A percentile compares a stretch with the other conserved stretches of the same genome.
Conservation (phyloP, 2,888 invertebrate genomes). For the Rapana venosa region DNA sequence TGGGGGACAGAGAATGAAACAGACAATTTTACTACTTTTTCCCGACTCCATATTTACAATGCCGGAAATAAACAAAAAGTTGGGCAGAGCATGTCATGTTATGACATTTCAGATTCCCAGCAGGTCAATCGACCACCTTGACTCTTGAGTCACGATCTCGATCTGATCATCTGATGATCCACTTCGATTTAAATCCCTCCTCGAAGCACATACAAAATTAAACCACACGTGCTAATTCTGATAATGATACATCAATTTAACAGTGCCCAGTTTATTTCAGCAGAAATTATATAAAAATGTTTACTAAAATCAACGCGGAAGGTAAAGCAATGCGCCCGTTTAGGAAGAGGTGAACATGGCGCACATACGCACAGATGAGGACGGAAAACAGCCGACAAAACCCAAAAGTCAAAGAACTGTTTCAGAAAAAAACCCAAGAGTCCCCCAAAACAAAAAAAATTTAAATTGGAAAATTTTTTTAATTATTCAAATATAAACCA, state of each 20-base stretch:
- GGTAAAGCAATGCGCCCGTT: conserved; percentile 24
- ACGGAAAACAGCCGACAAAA: not conserved
- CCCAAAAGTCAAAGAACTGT: not conserved
- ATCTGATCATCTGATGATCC: not conserved
- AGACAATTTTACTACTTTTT: not conserved
- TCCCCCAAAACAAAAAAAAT: not conserved
- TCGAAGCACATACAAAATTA: too few relatives aligned
- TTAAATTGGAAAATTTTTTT: not conserved
- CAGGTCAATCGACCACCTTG: too few relatives aligned
- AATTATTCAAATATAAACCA: not conserved
- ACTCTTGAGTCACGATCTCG: too few relatives aligned
- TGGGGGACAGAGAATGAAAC: not conserved
- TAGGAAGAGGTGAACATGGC: conserved; percentile 35
- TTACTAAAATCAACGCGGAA: conserved; percentile 21
- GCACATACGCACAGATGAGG: conserved; percentile 28
- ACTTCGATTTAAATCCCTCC: not conserved
- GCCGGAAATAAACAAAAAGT: too few relatives aligned
- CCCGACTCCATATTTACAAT: too few relatives aligned
- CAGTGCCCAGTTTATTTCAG: too few relatives aligned
- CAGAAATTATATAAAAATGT: not conserved
- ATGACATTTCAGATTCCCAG: too few relatives aligned
- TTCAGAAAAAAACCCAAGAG: not conserved
- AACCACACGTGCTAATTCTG: too few relatives aligned
- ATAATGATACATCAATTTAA: too few relatives aligned
- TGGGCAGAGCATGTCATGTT: too few relatives aligned